Evolutionary conservation across 2,797 vertebrate species (phyloP).

Genomic region (Epinephelus malabaricus): DNA sequence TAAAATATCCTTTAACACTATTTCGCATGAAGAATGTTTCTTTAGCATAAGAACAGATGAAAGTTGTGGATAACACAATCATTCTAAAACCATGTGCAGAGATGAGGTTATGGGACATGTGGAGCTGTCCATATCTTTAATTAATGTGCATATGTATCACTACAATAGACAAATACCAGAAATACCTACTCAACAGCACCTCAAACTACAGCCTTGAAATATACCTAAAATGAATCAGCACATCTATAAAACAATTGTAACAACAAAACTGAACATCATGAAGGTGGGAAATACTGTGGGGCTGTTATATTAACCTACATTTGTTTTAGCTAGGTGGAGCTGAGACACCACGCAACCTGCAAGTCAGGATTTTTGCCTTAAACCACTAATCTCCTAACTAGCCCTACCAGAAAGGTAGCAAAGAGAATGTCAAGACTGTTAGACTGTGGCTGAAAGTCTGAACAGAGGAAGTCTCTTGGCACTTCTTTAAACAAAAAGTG

Average conservation of each 20-base stretch:
- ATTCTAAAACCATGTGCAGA: neutral
- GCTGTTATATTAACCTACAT: neutral
- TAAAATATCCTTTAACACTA: neutral
- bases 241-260: neutral
- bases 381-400: neutral
- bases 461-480: neutral
- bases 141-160: neutral
- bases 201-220: neutral
- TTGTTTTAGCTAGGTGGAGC: neutral
- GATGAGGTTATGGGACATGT: neutral
- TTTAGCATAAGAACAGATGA: neutral
- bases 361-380: slow-evolving; percentile 19
- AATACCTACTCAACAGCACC: neutral
- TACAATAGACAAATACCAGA: neutral
- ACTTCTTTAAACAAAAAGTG: neutral
- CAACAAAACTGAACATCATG: neutral
- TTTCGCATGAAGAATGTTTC: neutral
- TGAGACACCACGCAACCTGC: slow-evolving; percentile 17
- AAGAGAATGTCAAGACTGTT: neutral
- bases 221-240: neutral
- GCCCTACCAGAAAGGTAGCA: slow-evolving; percentile 1
- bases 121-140: neutral
- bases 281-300: neutral
- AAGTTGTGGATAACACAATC: neutral
- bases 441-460: neutral